Evolutionary conservation across 2,113 vertebrate genomes (phyloP).

Genomic region (Tetraodon nigroviridis): DNA sequence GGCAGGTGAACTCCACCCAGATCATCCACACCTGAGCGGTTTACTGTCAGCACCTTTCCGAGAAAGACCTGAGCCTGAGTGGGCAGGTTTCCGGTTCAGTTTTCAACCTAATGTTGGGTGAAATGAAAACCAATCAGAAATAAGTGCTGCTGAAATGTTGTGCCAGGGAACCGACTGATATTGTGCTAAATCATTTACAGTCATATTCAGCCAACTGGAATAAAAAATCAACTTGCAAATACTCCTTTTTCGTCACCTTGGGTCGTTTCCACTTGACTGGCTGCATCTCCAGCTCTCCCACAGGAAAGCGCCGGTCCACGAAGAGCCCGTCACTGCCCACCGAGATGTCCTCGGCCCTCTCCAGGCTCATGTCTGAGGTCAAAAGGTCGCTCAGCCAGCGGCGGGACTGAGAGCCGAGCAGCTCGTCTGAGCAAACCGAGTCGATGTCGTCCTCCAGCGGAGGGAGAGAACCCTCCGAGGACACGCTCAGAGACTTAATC

Average conservation of each 20-base stretch:
- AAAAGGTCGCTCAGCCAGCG: conserved; percentile 46
- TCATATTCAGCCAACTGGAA: no score
- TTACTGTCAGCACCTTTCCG: no score
- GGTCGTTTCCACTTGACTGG: conserved; percentile 61
- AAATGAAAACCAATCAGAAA: no score
- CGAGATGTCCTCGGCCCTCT: background rate
- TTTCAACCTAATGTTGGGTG: no score
- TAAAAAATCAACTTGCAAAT: no score
- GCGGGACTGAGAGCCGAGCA: conserved; percentile 62
- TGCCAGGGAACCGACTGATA: no score
- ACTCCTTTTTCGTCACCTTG: conserved; percentile 32
- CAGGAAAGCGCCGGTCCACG: conserved; percentile 62
- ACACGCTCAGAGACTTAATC: conserved; percentile 14
- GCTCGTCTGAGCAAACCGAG: conserved; percentile 50
- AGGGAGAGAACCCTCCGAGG: conserved; percentile 12
- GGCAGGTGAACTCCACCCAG: no score
- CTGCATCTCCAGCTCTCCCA: conserved; percentile 47
- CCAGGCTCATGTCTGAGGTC: background rate
- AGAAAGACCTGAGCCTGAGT: no score
- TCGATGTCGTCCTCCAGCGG: conserved; percentile 42
- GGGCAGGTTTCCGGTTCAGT: no score
- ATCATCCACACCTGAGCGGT: no score
- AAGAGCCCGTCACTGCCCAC: conserved; percentile 54
- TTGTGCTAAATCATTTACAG: no score
- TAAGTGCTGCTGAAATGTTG: no score